Evolutionary conservation across 2,888 invertebrate genomes (phyloP).

Genomic region (Acanthosepion lycidas): DNA sequence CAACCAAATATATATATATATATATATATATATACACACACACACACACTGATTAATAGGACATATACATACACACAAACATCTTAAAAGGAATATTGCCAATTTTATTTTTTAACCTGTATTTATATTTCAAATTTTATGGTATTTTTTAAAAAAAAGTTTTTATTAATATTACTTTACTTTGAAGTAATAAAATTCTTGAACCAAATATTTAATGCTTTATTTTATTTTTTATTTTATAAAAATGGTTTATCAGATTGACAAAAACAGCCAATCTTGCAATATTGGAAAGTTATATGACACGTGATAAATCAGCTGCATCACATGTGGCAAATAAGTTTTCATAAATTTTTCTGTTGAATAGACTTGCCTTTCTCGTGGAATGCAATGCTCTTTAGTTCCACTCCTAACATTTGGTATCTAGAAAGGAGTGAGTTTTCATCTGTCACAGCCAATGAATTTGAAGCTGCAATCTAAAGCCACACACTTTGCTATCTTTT

Average conservation of each 20-base stretch:
- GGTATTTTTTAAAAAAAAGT: too few species aligned
- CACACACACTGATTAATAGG: too few species aligned
- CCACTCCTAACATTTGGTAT: neutral
- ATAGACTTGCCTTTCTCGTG: neutral
- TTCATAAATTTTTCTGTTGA: neutral
- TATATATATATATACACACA: too few species aligned
- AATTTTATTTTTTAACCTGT: too few species aligned
- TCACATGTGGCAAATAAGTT: constrained; percentile 13
- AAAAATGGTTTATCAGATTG: neutral
- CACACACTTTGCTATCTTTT: neutral
- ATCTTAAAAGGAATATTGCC: too few species aligned
- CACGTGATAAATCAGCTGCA: neutral
- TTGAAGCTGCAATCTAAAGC: neutral
- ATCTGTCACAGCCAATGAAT: neutral
- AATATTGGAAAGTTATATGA: neutral
- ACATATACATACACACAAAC: too few species aligned
- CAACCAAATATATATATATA: too few species aligned
- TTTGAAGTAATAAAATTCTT: neutral
- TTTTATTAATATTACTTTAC: too few species aligned
- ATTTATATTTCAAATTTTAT: too few species aligned
- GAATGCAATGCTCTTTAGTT: neutral
- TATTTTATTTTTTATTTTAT: neutral
- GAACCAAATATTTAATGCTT: neutral
- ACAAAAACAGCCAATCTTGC: neutral
- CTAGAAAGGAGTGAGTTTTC: neutral